A percentile compares a stretch with the other conserved stretches of the same genome.
Conservation (phyloP, 2,113 vertebrate species). For the Antechinus stuartii region DNA sequence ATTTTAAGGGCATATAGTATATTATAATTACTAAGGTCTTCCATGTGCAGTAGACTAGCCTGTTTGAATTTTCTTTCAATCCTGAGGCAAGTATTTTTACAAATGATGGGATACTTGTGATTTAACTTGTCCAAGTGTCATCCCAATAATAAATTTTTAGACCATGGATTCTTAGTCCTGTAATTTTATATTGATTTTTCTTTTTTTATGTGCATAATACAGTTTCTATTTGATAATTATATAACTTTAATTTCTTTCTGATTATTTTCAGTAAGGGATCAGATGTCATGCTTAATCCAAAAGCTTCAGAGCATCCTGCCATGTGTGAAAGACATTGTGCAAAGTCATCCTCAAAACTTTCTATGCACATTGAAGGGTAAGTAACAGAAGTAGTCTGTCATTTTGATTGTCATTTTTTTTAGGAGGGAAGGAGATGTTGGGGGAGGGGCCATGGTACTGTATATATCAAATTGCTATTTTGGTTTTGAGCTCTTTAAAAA, state of each 20-base stretch:
- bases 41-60: background rate
- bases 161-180: background rate
- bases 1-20: background rate
- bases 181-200: background rate
- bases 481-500: constrained; percentile 56
- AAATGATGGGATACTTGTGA: background rate
- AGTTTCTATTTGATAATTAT: background rate
- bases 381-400: background rate
- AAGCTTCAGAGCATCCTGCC: background rate
- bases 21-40: background rate
- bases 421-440: background rate
- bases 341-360: background rate
- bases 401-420: background rate
- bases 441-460: background rate
- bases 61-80: background rate
- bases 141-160: background rate
- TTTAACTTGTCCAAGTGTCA: background rate
- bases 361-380: constrained; percentile 60
- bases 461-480: constrained; percentile 38
- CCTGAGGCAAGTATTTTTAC: background rate
- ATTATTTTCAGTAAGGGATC: constrained; percentile 56
- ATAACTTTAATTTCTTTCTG: background rate
- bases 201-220: background rate
- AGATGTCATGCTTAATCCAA: background rate
- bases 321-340: accelerated